Evolutionary conservation across 2,797 vertebrate species (phyloP).

Genomic region (Cyprinodon diabolis): DNA sequence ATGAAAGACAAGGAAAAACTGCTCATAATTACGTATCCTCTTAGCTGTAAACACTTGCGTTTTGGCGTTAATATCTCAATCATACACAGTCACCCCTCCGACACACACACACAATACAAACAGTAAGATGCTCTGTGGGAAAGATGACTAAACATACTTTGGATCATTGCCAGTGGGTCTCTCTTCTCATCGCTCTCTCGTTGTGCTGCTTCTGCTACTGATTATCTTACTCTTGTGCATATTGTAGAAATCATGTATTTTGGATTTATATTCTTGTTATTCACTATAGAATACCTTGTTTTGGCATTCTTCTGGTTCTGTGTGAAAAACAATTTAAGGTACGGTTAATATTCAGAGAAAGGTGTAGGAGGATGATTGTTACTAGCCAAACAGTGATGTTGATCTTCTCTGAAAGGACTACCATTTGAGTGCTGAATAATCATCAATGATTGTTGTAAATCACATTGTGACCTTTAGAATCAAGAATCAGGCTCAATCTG

Average conservation of each 20-base stretch:
- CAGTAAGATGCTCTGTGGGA: constrained; percentile 54
- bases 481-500: background rate
- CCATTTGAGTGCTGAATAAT: background rate
- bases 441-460: background rate
- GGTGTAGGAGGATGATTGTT: background rate
- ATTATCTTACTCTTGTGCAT: constrained; percentile 26
- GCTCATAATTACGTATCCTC: constrained; percentile 35
- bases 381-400: background rate
- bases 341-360: background rate
- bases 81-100: background rate
- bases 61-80: background rate
- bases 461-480: background rate
- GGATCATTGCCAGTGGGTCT: constrained; percentile 77
- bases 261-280: constrained; percentile 10
- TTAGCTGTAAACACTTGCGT: constrained; percentile 5
- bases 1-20: constrained; percentile 45
- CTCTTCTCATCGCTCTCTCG: constrained; percentile 62
- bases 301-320: background rate
- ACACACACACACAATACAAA: constrained; percentile 45
- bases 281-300: background rate
- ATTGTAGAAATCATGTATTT: constrained; percentile 17
- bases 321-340: background rate
- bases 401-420: background rate
- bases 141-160: constrained; percentile 75
- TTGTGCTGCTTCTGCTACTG: constrained; percentile 60